These are phyloP conservation scores for Diphyllodes magnificus DNA, from an alignment of 2,113 vertebrate genomes.

Conservation along the genomic window DNA sequence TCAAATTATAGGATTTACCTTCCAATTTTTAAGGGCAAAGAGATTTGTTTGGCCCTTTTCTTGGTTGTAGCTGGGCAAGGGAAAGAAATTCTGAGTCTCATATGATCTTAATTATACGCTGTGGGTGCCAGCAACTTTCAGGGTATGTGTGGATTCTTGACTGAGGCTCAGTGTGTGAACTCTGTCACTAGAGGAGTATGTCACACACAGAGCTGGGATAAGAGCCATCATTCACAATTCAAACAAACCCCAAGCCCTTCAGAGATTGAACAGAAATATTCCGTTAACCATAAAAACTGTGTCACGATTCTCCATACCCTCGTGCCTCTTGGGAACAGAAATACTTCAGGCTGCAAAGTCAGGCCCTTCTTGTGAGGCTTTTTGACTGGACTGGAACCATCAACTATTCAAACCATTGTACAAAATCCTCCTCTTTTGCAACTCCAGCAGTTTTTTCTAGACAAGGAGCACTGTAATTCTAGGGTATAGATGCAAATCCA, in stretches of 20 bases:
- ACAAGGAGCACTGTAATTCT: neutral
- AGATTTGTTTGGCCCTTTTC: neutral
- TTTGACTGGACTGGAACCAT: neutral
- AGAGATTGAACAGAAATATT: slow-evolving; percentile 45
- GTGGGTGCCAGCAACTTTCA: slow-evolving; percentile 36
- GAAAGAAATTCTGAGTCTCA: neutral
- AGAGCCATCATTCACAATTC: slow-evolving; percentile 65
- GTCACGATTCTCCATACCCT: slow-evolving; percentile 8
- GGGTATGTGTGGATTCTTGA: slow-evolving; percentile 40
- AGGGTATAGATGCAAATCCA: neutral
- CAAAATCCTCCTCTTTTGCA: neutral
- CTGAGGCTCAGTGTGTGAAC: slow-evolving; percentile 44
- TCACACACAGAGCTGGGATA: slow-evolving; percentile 56
- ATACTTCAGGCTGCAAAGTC: slow-evolving; percentile 5
- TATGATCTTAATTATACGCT: slow-evolving; percentile 11
- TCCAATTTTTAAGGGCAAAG: neutral
- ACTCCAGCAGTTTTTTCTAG: neutral
- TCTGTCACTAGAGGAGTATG: slow-evolving; percentile 42
- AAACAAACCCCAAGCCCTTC: slow-evolving; percentile 32
- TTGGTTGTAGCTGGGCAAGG: neutral
- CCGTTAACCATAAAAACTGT: slow-evolving; percentile 48
- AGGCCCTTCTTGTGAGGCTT: slow-evolving; percentile 15
- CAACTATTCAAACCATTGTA: neutral
- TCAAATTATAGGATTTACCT: neutral
- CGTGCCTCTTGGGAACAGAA: slow-evolving; percentile 15